Percentiles rank a stretch among this genome's conserved stretches.
phyloP scores from a whole-genome alignment of 2,888 invertebrate genomes.

The Hermaeophaga mercurialis region DNA sequence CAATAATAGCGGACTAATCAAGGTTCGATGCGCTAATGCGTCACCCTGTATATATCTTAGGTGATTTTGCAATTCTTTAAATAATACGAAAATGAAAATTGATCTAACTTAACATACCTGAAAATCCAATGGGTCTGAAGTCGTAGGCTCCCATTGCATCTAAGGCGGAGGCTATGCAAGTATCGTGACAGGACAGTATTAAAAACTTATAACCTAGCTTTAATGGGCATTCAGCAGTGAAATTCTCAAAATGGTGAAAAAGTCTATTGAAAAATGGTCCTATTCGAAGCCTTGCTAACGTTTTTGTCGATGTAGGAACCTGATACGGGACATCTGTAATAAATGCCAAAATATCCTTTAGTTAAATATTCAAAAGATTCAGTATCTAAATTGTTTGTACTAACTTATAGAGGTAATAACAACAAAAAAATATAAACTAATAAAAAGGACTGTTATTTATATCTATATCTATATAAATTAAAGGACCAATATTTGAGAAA shows the following conservation, averaged over 20 bases:
- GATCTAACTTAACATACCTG: background rate
- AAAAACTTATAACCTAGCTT: constrained; percentile 62
- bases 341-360: too few species aligned
- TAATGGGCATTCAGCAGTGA: constrained; percentile 6
- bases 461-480: too few species aligned
- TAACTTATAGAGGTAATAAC: constrained; percentile 36
- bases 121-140: constrained; percentile 66
- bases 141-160: constrained; percentile 72
- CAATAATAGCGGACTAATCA: too few species aligned
- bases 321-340: constrained; percentile 22
- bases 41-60: too few species aligned
- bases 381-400: too few species aligned
- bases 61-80: too few species aligned
- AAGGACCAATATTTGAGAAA: too few species aligned
- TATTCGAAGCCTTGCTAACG: constrained; percentile 63
- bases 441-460: too few species aligned
- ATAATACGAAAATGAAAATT: too few species aligned
- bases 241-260: constrained; percentile 62
- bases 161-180: constrained; percentile 74
- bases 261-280: constrained; percentile 74
- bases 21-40: too few species aligned
- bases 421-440: constrained; percentile 61
- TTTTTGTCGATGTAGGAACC: constrained; percentile 59
- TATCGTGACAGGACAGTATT: constrained; percentile 82
- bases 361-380: too few species aligned